Conservation (phyloP, 2,797 vertebrate genomes). For the Distichodus sexfasciatus region DNA sequence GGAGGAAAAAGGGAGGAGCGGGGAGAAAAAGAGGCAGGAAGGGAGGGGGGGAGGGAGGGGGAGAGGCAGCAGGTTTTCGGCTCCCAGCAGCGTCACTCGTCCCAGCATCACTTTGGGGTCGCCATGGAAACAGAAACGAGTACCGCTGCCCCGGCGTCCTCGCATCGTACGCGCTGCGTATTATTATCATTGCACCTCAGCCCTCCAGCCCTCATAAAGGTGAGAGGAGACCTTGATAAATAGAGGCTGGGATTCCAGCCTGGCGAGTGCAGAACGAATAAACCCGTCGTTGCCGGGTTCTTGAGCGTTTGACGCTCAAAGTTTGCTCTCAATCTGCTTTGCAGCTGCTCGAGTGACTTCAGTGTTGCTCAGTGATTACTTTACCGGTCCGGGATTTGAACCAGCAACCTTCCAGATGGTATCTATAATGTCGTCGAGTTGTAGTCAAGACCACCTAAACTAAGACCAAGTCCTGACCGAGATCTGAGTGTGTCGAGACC, state of each 20-base stretch:
- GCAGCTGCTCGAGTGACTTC: too few relatives aligned
- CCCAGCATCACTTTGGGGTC: constrained; percentile 67
- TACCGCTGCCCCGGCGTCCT: constrained; percentile 56
- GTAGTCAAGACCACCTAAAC: too few relatives aligned
- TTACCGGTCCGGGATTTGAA: too few relatives aligned
- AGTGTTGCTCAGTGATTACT: too few relatives aligned
- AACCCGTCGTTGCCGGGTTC: too few relatives aligned
- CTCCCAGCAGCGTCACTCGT: constrained; percentile 68
- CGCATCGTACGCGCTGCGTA: constrained; percentile 26
- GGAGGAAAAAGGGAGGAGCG: background rate
- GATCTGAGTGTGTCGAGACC: too few relatives aligned
- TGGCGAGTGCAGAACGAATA: too few relatives aligned
- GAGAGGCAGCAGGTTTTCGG: constrained; percentile 54
- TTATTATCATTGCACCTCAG: constrained; percentile 24
- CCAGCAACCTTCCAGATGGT: too few relatives aligned
- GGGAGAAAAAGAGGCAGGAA: background rate
- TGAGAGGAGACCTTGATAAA: background rate
- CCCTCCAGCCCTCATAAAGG: background rate
- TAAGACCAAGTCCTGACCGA: too few relatives aligned
- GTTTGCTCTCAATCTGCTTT: too few relatives aligned
- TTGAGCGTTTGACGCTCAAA: background rate
- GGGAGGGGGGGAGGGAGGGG: background rate
- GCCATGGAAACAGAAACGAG: constrained; percentile 77
- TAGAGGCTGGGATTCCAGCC: too few relatives aligned
- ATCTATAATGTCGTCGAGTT: too few relatives aligned